Base-by-base conservation (phyloP, 2,888 invertebrate genomes). In the Brachypalpus laphriformis region DNA sequence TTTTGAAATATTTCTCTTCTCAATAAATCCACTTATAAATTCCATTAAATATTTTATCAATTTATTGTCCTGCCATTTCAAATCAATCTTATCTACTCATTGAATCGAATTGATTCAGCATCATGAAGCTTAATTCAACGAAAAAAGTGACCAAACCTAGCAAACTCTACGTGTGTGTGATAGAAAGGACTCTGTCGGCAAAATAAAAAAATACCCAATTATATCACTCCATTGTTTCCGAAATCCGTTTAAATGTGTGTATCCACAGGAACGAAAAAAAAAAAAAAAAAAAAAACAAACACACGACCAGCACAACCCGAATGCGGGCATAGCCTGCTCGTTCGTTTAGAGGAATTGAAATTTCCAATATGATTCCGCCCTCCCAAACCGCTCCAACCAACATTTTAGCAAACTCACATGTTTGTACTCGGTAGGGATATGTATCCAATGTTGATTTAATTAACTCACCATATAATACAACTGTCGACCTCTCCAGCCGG, bases 11-110 rank as follows among this genome's bases (percentile, higher is more conserved):
- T 22, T 70, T n/a, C 0, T 34, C 47, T 2, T 16, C 20, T 25
- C 66, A 14, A 74, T 72, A 78, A 78, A 74, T 68, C 51, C 82
- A 71, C 65, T 75, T 75, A 80, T 63, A 74, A 74, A 47, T 65
- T 80, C 68, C 74, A 88, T 89, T 89, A 89, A 89, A 87, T 88
- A 87, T 87, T 88, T 87, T 87, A 88, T 87, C 88, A 89, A 88
- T 89, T 88, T 88, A 88, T 89, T 82, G 87, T 88, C 77, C 71
- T 65, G 71, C 71, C 71, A 71, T 85, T 85, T 71, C 45, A 71
- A 76, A 85, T 81, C 81, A 81, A 71, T 85, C 54, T 81, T 66
- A 76, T 85, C 71, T 65, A 54, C 81, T 71, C 85, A 66, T 54
- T 70, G 51, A 81, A 80, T 70, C 71, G 70, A 81, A 72, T 74